phyloP scores from a whole-genome alignment of 2,113 vertebrate genomes.

The Spea multiplicata region DNA sequence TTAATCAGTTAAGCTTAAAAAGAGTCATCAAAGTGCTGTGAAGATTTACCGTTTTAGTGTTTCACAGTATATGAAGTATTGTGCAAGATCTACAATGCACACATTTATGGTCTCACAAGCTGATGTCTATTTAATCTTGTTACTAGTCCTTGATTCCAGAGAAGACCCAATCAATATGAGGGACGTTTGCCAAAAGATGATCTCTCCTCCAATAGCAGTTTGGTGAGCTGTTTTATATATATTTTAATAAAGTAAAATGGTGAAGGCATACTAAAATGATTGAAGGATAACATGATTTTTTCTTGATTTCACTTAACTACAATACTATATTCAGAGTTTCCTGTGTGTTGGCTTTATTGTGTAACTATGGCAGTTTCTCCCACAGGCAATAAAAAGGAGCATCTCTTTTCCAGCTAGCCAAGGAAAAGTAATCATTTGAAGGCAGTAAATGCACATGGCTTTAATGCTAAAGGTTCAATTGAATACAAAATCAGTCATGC shows the following conservation, averaged over 20 bases:
- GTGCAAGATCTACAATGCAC: not conserved
- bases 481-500: slow-evolving; percentile 10
- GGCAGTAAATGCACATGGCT: slow-evolving; percentile 18
- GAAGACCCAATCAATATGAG: not conserved
- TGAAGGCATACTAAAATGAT: not conserved
- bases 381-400: slow-evolving; percentile 7
- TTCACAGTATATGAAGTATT: not conserved
- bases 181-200: slow-evolving; percentile 10
- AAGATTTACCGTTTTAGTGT: too few relatives aligned
- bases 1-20: not conserved
- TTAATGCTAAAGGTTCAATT: slow-evolving; percentile 31
- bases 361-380: slow-evolving; percentile 11
- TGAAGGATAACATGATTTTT: not conserved
- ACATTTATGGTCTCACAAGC: not conserved
- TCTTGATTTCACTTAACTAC: not conserved
- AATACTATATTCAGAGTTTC: slow-evolving; percentile 25
- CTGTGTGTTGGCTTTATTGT: slow-evolving; percentile 11
- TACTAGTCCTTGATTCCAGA: not conserved
- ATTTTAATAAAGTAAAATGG: not conserved
- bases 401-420: slow-evolving; percentile 16
- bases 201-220: not conserved
- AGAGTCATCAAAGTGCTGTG: not conserved
- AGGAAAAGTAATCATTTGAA: slow-evolving; percentile 10
- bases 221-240: not conserved
- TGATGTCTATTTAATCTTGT: slow-evolving; percentile 15